Percentiles rank a stretch among this genome's conserved stretches.
These are phyloP conservation scores for Spheniscus humboldti DNA, from an alignment of 2,797 vertebrate species.

Conservation along the genomic window DNA sequence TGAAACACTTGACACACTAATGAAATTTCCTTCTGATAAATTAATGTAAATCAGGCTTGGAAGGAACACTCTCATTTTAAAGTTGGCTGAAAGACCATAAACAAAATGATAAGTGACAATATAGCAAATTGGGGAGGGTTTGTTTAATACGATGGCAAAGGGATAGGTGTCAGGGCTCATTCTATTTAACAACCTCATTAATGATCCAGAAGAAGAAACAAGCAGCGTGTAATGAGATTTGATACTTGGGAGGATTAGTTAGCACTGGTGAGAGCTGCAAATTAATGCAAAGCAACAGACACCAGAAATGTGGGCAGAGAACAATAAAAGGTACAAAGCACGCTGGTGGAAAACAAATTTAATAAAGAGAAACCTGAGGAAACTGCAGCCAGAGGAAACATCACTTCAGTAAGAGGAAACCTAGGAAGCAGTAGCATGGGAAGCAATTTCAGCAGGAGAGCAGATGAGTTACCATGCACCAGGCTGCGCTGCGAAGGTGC, in stretches of 20 bases:
- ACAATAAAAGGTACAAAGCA: not conserved
- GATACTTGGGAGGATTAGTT: not conserved
- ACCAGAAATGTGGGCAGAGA: not conserved
- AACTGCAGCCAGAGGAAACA: not conserved
- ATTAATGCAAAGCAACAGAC: not conserved
- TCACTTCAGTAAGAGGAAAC: not conserved
- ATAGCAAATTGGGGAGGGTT: not conserved
- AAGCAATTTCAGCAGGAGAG: not conserved
- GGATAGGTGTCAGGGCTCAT: not conserved
- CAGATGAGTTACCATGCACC: not conserved
- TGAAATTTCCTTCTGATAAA: not conserved
- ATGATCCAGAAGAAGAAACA: not conserved
- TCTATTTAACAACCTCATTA: not conserved
- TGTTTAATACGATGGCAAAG: not conserved
- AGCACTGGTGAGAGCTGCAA: not conserved
- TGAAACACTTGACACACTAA: not conserved
- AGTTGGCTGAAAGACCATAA: not conserved
- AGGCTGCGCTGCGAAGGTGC: not conserved
- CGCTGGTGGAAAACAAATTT: fast-evolving
- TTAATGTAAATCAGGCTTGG: not conserved
- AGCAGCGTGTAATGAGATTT: not conserved
- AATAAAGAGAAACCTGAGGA: not conserved
- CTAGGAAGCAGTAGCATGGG: not conserved
- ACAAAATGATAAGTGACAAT: not conserved
- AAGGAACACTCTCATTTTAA: not conserved